A percentile compares a stretch with the other conserved stretches of the same genome.
Conservation (phyloP, 2,888 invertebrate species). For the Nephrotoma guestfalica region DNA sequence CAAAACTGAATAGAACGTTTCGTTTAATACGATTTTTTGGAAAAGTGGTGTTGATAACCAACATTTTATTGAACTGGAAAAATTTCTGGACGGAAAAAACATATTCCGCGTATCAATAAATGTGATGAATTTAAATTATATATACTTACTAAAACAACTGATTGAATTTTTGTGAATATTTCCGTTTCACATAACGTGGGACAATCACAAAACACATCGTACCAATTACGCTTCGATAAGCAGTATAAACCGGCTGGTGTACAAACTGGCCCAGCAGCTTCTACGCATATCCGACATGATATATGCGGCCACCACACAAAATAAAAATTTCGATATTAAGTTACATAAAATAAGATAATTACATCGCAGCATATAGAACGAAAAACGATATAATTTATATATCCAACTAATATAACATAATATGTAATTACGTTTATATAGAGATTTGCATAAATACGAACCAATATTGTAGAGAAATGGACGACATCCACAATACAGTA, state of each 20-base stretch:
- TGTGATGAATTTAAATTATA: not conserved
- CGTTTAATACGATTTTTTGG: constrained; percentile 7
- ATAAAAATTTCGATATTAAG: not conserved
- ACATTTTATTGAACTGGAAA: not conserved
- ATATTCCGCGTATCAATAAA: not conserved
- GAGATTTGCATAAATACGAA: not conserved
- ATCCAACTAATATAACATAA: not conserved
- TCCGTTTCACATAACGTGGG: constrained; percentile 20
- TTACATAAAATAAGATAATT: constrained; percentile 1
- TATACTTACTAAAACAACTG: not conserved
- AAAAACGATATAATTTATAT: not conserved
- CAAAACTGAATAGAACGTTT: constrained; percentile 7
- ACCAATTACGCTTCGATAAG: constrained; percentile 2
- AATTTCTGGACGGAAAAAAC: not conserved
- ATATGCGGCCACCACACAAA: not conserved
- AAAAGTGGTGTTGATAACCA: not conserved
- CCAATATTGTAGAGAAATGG: constrained; percentile 26
- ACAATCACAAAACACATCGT: constrained; percentile 18
- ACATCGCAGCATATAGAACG: not conserved
- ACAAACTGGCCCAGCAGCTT: not conserved
- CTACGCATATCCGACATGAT: not conserved
- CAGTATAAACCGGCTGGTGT: not conserved
- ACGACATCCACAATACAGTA: constrained; percentile 22
- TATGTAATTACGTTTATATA: not conserved
- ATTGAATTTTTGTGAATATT: constrained; percentile 10